phyloP scores from a whole-genome alignment of 2,888 invertebrate genomes.

The Acronicta aceris region DNA sequence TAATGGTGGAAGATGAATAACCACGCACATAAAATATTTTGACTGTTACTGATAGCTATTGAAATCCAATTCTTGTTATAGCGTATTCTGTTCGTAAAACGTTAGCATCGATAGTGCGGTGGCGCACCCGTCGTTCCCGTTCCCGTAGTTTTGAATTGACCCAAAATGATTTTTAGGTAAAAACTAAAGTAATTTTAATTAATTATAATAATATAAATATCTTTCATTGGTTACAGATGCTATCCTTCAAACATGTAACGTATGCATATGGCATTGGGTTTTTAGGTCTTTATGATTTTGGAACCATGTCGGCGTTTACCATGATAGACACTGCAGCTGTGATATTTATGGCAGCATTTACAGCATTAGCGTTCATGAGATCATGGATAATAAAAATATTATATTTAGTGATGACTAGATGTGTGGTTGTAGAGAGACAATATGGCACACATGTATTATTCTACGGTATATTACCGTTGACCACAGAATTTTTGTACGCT shows the following conservation, averaged over 20 bases:
- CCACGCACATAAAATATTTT: no score
- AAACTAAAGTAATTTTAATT: no score
- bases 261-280: slow-evolving; percentile 74
- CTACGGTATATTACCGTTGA: slow-evolving; percentile 71
- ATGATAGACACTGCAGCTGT: slow-evolving; percentile 77
- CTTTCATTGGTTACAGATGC: slow-evolving; percentile 68
- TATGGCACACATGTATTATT: slow-evolving; percentile 67
- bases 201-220: no score
- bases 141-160: no score
- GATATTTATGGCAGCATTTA: slow-evolving; percentile 68
- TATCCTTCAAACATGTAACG: slow-evolving; percentile 59
- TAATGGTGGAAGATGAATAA: no score
- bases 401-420: slow-evolving; percentile 61
- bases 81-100: no score
- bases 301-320: slow-evolving; percentile 70
- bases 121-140: no score
- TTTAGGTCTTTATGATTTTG: slow-evolving; percentile 75
- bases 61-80: no score
- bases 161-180: no score
- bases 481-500: slow-evolving; percentile 71
- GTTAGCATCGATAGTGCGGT: no score
- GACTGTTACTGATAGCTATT: no score
- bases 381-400: slow-evolving; percentile 71
- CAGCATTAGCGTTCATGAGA: slow-evolving; percentile 65
- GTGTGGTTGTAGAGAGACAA: slow-evolving; percentile 60